Evolutionary conservation across 2,797 vertebrate species (phyloP).

Genomic region (Heliangelus exortis): DNA sequence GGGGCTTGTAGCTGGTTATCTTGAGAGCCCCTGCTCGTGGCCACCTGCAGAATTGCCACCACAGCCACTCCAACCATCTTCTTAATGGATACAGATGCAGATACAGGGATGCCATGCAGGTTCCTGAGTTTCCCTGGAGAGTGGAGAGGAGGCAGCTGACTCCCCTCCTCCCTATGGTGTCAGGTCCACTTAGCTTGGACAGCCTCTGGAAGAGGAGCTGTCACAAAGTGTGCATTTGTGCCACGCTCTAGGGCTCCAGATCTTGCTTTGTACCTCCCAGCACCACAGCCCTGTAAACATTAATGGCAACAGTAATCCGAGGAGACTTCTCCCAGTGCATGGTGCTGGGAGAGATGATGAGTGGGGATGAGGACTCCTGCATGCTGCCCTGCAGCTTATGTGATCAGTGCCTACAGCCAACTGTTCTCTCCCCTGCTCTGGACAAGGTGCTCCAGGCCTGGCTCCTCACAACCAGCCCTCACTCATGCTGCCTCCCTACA

Average conservation of each 20-base stretch:
- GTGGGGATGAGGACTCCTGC: not conserved
- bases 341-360: not conserved
- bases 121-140: slow-evolving; percentile 23
- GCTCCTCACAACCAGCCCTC: not conserved
- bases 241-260: not conserved
- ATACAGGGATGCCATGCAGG: fast-evolving
- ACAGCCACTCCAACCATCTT: not conserved
- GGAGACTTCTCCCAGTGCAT: slow-evolving; percentile 21
- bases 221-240: not conserved
- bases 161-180: not conserved
- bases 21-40: not conserved
- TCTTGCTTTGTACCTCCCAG: not conserved
- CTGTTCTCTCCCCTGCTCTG: not conserved
- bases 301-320: not conserved
- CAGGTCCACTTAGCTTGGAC: not conserved
- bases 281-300: fast-evolving
- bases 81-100: fast-evolving
- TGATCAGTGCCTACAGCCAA: not conserved
- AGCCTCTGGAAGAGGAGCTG: not conserved
- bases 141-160: not conserved
- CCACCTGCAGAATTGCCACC: not conserved
- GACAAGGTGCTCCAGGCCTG: not conserved
- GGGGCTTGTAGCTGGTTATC: not conserved
- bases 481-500: not conserved
- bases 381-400: fast-evolving